Conservation (phyloP, 2,888 invertebrate species). For the Agrochola circellaris region DNA sequence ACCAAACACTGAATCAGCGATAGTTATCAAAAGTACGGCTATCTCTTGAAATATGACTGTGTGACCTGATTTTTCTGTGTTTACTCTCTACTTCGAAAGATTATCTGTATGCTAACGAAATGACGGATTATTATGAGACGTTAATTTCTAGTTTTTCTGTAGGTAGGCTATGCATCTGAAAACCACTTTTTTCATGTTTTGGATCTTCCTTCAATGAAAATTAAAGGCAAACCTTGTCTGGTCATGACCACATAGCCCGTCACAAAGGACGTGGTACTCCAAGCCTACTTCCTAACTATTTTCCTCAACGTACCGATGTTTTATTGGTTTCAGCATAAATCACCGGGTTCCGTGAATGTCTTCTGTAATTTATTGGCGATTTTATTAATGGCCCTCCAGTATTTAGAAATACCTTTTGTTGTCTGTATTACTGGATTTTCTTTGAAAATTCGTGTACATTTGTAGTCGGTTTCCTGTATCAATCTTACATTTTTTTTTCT, state of each 20-base stretch:
- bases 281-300: constrained; percentile 31
- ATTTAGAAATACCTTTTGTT: constrained; percentile 39
- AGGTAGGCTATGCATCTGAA: too few species aligned
- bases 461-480: background rate
- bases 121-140: background rate
- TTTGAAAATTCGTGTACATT: background rate
- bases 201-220: background rate
- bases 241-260: background rate
- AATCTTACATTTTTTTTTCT: background rate
- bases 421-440: constrained; percentile 7
- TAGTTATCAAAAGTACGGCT: too few species aligned
- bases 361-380: constrained; percentile 54
- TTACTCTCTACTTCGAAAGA: background rate
- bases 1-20: too few species aligned
- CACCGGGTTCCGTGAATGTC: constrained; percentile 40
- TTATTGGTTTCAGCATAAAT: constrained; percentile 63
- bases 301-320: constrained; percentile 39
- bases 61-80: background rate
- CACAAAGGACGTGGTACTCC: background rate
- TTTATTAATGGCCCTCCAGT: constrained; percentile 51
- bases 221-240: background rate
- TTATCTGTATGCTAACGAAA: background rate
- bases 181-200: too few species aligned
- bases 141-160: background rate
- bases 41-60: too few species aligned